Conservation (phyloP, 2,888 invertebrate species). For the Microchrysa polita region DNA sequence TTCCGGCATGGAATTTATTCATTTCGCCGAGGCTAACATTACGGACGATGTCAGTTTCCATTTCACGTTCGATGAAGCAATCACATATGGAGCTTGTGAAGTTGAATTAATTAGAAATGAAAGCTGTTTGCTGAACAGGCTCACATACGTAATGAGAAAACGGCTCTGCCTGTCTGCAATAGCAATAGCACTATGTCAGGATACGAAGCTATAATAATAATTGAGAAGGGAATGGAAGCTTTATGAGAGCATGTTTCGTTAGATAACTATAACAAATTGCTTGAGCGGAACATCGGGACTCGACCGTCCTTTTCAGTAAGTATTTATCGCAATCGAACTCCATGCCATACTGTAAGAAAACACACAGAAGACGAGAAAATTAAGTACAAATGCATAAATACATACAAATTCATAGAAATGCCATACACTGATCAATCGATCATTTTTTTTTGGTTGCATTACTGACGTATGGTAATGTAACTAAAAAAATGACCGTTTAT, state of each 20-base stretch:
- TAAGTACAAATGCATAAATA: too few relatives aligned
- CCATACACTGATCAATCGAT: too few relatives aligned
- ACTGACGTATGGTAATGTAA: too few relatives aligned
- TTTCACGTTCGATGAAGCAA: slow-evolving; percentile 45
- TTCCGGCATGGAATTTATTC: slow-evolving; percentile 24
- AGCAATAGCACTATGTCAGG: neutral
- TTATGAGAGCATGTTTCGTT: slow-evolving; percentile 1
- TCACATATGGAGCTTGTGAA: slow-evolving; percentile 38
- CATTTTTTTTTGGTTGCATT: too few relatives aligned
- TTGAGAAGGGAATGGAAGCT: slow-evolving; percentile 21
- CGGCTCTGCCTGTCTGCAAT: neutral
- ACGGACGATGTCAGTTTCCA: slow-evolving; percentile 37
- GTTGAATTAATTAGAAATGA: slow-evolving; percentile 44
- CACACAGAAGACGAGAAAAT: too few relatives aligned
- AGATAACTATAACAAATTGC: too few relatives aligned
- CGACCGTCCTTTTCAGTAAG: too few relatives aligned
- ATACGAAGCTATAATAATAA: slow-evolving; percentile 16
- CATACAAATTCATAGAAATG: too few relatives aligned
- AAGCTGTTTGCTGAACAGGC: slow-evolving; percentile 21
- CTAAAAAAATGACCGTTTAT: too few relatives aligned
- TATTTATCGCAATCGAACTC: too few relatives aligned
- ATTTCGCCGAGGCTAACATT: slow-evolving; percentile 36
- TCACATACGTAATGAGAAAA: slow-evolving; percentile 32
- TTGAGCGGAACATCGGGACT: too few relatives aligned
- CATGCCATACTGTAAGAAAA: too few relatives aligned